Evolutionary conservation across 2,888 invertebrate species (phyloP).

Genomic region (Drosophila paranaensis): DNA sequence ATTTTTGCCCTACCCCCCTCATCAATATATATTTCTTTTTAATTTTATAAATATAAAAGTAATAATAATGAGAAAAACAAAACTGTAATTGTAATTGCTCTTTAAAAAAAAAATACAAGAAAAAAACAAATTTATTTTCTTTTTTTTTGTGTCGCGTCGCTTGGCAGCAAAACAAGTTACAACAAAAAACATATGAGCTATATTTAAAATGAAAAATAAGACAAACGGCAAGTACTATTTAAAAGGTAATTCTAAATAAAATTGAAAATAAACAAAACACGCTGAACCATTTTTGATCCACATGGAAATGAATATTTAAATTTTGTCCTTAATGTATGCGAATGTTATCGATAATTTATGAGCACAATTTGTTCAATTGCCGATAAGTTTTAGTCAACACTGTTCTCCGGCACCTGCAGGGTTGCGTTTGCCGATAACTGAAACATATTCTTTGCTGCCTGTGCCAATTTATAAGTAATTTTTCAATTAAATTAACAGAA

Average conservation of each 20-base stretch:
- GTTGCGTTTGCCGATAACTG: conserved; percentile 48
- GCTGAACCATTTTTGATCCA: conserved; percentile 28
- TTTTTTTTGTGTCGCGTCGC: conserved; percentile 65
- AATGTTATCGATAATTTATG: conserved; percentile 4
- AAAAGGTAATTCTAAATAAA: conserved; percentile 74
- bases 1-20: conserved; percentile 73
- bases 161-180: conserved; percentile 47
- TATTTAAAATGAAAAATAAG: conserved; percentile 34
- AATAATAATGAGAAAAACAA: conserved; percentile 76
- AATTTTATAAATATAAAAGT: conserved; percentile 78
- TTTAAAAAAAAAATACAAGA: conserved; percentile 69
- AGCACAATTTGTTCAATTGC: background rate
- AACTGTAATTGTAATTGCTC: conserved; percentile 78
- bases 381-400: conserved; percentile 16
- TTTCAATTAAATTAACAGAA: conserved; percentile 46
- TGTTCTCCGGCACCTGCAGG: conserved; percentile 16
- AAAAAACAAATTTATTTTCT: conserved; percentile 56
- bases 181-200: conserved; percentile 43
- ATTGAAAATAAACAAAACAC: conserved; percentile 52
- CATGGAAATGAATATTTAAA: background rate
- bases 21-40: conserved; percentile 78
- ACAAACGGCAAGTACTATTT: conserved; percentile 67
- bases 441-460: conserved; percentile 11
- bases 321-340: background rate
- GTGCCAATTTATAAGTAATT: conserved; percentile 52